These are phyloP conservation scores for Tylochromis polylepis DNA, from an alignment of 2,113 vertebrate genomes.

Conservation along the genomic window DNA sequence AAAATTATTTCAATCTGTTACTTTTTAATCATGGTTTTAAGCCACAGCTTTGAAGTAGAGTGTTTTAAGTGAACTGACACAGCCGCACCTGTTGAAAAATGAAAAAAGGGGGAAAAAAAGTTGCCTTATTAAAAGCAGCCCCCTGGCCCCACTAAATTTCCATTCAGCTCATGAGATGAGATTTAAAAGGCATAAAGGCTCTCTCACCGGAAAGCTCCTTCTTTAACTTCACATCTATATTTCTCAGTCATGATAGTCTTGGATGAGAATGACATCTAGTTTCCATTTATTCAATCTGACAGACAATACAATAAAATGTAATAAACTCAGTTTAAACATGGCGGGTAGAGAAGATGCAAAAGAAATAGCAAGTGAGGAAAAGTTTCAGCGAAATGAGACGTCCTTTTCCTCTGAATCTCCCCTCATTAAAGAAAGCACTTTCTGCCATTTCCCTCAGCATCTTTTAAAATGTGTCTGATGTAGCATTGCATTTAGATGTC, in stretches of 20 bases:
- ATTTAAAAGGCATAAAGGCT: constrained; percentile 56
- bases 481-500: neutral
- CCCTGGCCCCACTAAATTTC: constrained; percentile 49
- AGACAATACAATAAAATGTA: neutral
- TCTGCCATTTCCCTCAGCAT: neutral
- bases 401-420: neutral
- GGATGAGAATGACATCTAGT: constrained; percentile 33
- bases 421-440: neutral
- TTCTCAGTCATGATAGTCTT: constrained; percentile 38
- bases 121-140: constrained; percentile 48
- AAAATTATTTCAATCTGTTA: constrained; percentile 37
- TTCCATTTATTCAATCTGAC: constrained; percentile 20
- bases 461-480: neutral
- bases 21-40: constrained; percentile 38
- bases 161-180: constrained; percentile 52
- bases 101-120: neutral
- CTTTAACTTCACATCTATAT: constrained; percentile 51
- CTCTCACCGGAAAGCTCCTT: constrained; percentile 34
- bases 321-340: neutral
- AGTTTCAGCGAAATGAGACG: neutral
- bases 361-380: neutral
- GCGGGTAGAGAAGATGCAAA: neutral
- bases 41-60: constrained; percentile 30
- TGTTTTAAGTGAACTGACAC: constrained; percentile 12
- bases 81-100: constrained; percentile 29